phyloP scores from a whole-genome alignment of 2,888 invertebrate species.

The Elmis aenea region DNA sequence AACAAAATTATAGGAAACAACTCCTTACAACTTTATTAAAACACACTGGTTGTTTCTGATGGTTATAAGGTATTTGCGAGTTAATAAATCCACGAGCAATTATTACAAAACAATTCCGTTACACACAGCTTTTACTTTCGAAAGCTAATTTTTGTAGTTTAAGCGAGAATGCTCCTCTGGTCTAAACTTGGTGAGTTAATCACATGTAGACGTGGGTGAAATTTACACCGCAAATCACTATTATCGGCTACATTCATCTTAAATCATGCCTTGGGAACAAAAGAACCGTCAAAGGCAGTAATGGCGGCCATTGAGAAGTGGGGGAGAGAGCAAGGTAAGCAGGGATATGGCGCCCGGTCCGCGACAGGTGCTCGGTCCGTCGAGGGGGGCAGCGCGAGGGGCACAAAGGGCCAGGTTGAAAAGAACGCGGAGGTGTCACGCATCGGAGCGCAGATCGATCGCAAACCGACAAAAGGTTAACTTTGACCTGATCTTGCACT shows the following conservation, averaged over 20 bases:
- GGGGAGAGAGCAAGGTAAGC: conserved; percentile 25
- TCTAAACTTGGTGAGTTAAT: too few relatives aligned
- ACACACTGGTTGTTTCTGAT: too few relatives aligned
- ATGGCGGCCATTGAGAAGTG: conserved; percentile 28
- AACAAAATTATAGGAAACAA: too few relatives aligned
- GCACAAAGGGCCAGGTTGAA: conserved; percentile 25
- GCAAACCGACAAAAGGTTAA: conserved; percentile 23
- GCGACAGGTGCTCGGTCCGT: conserved; percentile 27
- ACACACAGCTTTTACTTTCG: too few relatives aligned
- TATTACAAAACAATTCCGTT: too few relatives aligned
- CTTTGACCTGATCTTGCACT: conserved; percentile 16
- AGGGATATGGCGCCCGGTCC: conserved; percentile 24
- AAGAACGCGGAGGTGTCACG: conserved; percentile 34
- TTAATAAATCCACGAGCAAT: too few relatives aligned
- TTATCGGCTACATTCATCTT: conserved; percentile 23
- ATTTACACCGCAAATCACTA: too few relatives aligned
- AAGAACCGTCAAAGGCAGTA: conserved; percentile 24
- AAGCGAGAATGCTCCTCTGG: too few relatives aligned
- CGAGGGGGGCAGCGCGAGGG: conserved; percentile 18
- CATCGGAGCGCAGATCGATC: conserved; percentile 34
- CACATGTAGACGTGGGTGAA: too few relatives aligned
- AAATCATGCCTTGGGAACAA: conserved; percentile 26
- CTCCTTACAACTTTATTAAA: too few relatives aligned
- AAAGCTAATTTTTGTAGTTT: too few relatives aligned
- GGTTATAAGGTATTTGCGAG: too few relatives aligned